Percentiles rank a stretch among this genome's conserved stretches.
These are phyloP conservation scores for Acanthurus lineatus DNA, from an alignment of 2,797 vertebrate species.

Conservation along the genomic window DNA sequence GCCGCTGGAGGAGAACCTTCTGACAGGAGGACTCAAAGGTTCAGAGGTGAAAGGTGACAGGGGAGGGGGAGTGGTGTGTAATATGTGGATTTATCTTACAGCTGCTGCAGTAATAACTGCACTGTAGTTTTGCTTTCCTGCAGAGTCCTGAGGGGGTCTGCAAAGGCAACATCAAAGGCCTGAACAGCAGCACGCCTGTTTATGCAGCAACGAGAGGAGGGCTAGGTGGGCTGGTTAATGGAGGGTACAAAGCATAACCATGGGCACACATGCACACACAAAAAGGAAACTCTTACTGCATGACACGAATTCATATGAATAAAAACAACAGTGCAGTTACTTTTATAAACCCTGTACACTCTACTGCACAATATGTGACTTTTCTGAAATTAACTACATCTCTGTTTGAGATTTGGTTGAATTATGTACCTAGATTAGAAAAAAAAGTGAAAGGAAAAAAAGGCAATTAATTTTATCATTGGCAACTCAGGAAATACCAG, in stretches of 20 bases:
- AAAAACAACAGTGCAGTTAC: conserved; percentile 23
- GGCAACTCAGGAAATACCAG: conserved; percentile 9
- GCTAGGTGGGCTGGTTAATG: conserved; percentile 53
- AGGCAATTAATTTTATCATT: too few relatives aligned
- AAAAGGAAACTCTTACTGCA: conserved; percentile 31
- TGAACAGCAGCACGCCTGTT: conserved; percentile 59
- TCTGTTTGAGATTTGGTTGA: too few relatives aligned
- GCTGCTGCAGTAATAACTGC: conserved; percentile 54
- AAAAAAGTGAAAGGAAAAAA: too few relatives aligned
- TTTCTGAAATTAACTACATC: too few relatives aligned
- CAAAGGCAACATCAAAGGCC: conserved; percentile 64
- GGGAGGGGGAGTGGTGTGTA: conserved; percentile 33
- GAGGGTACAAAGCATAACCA: conserved; percentile 23
- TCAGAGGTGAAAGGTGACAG: conserved; percentile 54
- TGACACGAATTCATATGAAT: conserved; percentile 32
- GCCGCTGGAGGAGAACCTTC: neutral
- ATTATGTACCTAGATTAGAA: too few relatives aligned
- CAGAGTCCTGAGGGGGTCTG: conserved; percentile 53
- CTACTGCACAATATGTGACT: neutral
- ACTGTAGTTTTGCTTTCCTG: conserved; percentile 53
- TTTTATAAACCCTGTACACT: conserved; percentile 28
- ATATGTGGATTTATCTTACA: conserved; percentile 66
- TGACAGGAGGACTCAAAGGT: conserved; percentile 40
- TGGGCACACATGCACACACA: conserved; percentile 8
- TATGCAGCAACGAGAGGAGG: conserved; percentile 50